A percentile compares a stretch with the other conserved stretches of the same genome.
phyloP scores from a whole-genome alignment of 2,888 invertebrate species.

The Selenia dentaria region DNA sequence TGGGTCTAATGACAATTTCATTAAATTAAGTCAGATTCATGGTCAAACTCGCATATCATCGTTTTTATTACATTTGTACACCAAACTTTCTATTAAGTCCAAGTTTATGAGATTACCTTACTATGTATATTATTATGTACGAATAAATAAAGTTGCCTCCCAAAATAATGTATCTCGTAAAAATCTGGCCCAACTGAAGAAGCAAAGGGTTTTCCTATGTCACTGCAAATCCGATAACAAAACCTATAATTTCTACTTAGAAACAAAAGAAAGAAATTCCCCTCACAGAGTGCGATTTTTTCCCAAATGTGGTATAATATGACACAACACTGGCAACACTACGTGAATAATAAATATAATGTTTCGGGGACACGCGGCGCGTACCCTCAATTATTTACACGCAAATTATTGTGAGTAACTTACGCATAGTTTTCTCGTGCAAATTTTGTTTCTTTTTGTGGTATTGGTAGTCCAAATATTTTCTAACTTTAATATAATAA shows the following conservation, averaged over 20 bases:
- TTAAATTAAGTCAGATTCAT: no score
- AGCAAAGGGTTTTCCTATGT: constrained; percentile 24
- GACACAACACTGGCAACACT: constrained; percentile 77
- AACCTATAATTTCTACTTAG: constrained; percentile 36
- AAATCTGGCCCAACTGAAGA: constrained; percentile 20
- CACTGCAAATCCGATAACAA: constrained; percentile 29
- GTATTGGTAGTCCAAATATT: no score
- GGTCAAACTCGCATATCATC: no score
- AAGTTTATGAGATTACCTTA: no score
- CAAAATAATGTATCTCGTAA: constrained; percentile 4
- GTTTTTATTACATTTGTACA: no score
- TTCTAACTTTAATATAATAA: no score
- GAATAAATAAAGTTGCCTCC: neutral
- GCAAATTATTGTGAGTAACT: constrained; percentile 74
- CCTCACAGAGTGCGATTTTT: constrained; percentile 73
- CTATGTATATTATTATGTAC: no score
- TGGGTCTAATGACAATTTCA: no score
- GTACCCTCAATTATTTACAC: constrained; percentile 78
- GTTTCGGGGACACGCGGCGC: constrained; percentile 60
- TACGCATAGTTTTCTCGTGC: constrained; percentile 46
- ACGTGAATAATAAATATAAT: constrained; percentile 79
- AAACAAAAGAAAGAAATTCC: constrained; percentile 54
- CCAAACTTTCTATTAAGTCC: no score
- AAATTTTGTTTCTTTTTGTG: constrained; percentile 6
- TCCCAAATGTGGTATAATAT: constrained; percentile 78